phyloP scores from a whole-genome alignment of 2,888 invertebrate genomes.

The Auanema sp. region DNA sequence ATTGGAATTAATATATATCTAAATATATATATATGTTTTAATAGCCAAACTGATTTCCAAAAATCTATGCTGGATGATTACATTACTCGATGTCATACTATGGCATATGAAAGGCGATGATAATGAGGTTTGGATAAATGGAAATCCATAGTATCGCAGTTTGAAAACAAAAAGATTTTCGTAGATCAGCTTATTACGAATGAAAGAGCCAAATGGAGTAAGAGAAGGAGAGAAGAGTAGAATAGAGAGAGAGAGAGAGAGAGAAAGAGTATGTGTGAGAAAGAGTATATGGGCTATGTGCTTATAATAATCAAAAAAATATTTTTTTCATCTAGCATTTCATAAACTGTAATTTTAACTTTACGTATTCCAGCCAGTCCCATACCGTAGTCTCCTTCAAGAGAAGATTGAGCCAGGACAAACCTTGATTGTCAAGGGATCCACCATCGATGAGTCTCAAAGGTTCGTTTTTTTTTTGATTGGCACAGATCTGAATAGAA shows the following conservation, averaged over 20 bases:
- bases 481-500: neutral
- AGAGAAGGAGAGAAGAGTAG: too few relatives aligned
- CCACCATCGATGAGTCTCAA: slow-evolving; percentile 58
- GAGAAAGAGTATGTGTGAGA: too few relatives aligned
- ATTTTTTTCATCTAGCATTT: too few relatives aligned
- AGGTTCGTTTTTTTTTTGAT: slow-evolving; percentile 23
- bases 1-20: neutral
- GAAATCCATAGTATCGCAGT: too few relatives aligned
- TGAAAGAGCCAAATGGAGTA: too few relatives aligned
- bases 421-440: slow-evolving; percentile 62
- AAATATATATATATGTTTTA: neutral
- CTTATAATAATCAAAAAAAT: too few relatives aligned
- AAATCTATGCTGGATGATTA: slow-evolving; percentile 5
- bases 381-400: slow-evolving; percentile 60
- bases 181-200: too few relatives aligned
- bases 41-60: neutral
- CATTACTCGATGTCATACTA: neutral
- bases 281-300: too few relatives aligned
- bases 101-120: slow-evolving; percentile 5
- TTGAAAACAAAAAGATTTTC: too few relatives aligned
- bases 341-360: too few relatives aligned
- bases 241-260: too few relatives aligned
- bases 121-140: neutral
- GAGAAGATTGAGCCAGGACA: slow-evolving; percentile 62
- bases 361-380: slow-evolving; percentile 51